Evolutionary conservation across 2,888 invertebrate species (phyloP), one percentile per base, ranked within the genome.

Genomic region (Craniophora ligustri): DNA sequence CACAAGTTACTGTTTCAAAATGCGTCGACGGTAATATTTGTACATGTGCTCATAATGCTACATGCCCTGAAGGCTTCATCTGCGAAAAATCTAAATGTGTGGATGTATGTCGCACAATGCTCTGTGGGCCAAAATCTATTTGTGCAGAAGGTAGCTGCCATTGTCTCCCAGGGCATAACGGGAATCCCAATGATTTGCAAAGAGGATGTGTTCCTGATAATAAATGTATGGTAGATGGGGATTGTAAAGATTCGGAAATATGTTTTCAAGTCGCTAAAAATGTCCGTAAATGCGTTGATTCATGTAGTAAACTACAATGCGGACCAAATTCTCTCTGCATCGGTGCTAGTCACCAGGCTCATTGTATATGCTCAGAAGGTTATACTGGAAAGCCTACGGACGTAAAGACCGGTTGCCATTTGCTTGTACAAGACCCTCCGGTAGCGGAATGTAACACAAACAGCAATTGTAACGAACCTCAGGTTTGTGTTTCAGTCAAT

Each of bases 311-410:
- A 89, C 94, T 97, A 23, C 97, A 98, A 76, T 98, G 98, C 82
- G 98, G 98, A 8, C 98, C 98, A 0, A 98, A 98, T 85, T 98
- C 98, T 2, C 87, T 98, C 0, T 98, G 98, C 82, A 95, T 98
- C 5, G 96, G 97, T 11, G 96, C 97, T 76, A 96, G 96, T 78
- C 98, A 98, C 85, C 95, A 96, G 61, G 97, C 98, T 0, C 95
- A 97, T 23, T 98, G 98, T 80, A 96, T 98, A 57, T 98, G 98
- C 81, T 94, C 96, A 16, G 96, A 97, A 60, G 97, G 97, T 0
- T 97, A 95, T 81, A 89, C 94, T 44, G 98, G 98, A 19, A 96
- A 97, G 86, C 98, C 98, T 0, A 96, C 95, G 67, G 97, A 98
- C 84, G 92, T 97, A 14, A 94, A 95, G 60, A 89, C 94, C 4